Percentiles rank a stretch among this genome's conserved stretches.
Conservation (phyloP, 2,113 vertebrate genomes). For the Rostratula benghalensis region DNA sequence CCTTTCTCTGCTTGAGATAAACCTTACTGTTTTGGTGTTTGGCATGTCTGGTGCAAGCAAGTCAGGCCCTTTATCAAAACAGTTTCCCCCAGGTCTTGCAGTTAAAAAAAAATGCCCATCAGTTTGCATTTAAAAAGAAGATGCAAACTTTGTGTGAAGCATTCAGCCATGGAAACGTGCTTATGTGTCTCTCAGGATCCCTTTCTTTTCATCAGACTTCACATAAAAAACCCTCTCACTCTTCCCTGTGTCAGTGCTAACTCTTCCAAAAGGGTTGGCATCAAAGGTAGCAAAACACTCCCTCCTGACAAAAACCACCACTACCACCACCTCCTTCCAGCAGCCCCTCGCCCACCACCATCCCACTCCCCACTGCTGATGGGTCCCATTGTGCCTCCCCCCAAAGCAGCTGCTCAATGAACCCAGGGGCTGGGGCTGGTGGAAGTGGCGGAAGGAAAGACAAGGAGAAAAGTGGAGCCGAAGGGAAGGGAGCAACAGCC, state of each 20-base stretch:
- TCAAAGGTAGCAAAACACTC: conserved; percentile 38
- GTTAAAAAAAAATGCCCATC: background rate
- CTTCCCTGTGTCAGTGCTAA: background rate
- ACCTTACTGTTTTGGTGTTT: background rate
- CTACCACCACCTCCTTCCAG: background rate
- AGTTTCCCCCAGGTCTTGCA: background rate
- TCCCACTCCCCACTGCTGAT: background rate
- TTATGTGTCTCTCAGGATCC: background rate
- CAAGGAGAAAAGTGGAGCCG: background rate
- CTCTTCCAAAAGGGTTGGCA: conserved; percentile 30
- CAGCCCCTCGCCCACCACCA: background rate
- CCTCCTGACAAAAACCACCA: conserved; percentile 5
- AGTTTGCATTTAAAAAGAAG: conserved; percentile 16
- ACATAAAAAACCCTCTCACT: background rate
- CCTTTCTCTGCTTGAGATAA: background rate
- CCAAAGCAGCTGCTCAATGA: background rate
- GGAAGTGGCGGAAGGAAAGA: conserved; percentile 18
- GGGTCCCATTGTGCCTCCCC: background rate
- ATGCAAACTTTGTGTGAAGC: background rate
- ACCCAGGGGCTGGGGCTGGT: background rate
- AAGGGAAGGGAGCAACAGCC: conserved; percentile 16
- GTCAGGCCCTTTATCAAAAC: background rate
- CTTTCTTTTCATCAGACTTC: background rate
- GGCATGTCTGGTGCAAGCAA: background rate
- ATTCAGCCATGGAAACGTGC: background rate